Percentiles rank a stretch among this genome's conserved stretches.
Conservation (phyloP, 2,888 invertebrate genomes). For the Lathronympha strigana region DNA sequence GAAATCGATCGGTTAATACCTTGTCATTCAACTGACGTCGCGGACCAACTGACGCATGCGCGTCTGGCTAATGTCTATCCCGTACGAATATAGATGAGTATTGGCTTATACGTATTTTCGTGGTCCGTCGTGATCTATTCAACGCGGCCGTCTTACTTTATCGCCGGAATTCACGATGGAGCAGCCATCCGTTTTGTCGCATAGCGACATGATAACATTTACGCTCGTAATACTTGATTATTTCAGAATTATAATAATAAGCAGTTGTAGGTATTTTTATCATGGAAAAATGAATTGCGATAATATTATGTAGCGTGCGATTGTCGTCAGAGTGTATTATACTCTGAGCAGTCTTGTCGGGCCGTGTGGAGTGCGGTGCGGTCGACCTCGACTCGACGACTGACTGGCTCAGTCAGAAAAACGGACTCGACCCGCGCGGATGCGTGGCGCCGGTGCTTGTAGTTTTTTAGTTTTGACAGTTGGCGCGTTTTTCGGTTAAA, state of each 20-base stretch:
- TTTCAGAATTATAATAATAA: constrained; percentile 68
- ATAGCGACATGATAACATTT: constrained; percentile 74
- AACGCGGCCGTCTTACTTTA: constrained; percentile 72
- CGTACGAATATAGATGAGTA: constrained; percentile 75
- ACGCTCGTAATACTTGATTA: constrained; percentile 74
- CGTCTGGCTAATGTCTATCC: constrained; percentile 80
- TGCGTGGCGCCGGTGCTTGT: constrained; percentile 82
- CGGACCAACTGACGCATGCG: constrained; percentile 78
- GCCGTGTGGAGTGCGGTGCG: constrained; percentile 56
- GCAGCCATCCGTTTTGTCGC: constrained; percentile 79
- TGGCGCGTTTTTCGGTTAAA: constrained; percentile 80
- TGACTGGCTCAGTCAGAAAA: constrained; percentile 68
- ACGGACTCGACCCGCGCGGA: constrained; percentile 81
- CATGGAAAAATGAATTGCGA: constrained; percentile 76
- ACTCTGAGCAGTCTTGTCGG: constrained; percentile 36
- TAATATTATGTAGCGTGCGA: constrained; percentile 62
- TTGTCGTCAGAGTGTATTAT: constrained; percentile 51
- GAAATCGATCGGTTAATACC: constrained; percentile 78
- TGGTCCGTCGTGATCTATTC: constrained; percentile 69
- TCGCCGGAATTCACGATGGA: constrained; percentile 67
- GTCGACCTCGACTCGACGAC: constrained; percentile 42
- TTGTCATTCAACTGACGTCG: constrained; percentile 81
- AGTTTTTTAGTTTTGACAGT: constrained; percentile 84
- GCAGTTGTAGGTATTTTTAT: constrained; percentile 67
- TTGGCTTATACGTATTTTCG: constrained; percentile 70